These are phyloP conservation scores for Nibea albiflora DNA, from an alignment of 2,113 vertebrate genomes.

Conservation along the genomic window DNA sequence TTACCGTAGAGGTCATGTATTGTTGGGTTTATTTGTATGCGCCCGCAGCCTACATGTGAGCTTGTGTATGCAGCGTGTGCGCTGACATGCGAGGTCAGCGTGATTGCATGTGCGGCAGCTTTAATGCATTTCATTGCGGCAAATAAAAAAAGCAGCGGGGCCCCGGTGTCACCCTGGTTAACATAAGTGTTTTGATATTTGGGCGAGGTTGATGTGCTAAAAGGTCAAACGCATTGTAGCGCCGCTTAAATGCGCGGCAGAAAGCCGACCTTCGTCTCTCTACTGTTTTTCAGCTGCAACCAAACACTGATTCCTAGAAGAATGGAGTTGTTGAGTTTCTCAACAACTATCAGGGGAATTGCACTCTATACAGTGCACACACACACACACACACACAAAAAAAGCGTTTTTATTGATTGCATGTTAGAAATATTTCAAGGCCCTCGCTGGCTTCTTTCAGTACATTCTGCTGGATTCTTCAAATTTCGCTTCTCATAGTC, in stretches of 20 bases:
- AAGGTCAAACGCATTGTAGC: slow-evolving; percentile 62
- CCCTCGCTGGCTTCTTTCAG: neutral
- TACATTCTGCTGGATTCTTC: neutral
- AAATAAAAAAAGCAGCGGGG: slow-evolving; percentile 37
- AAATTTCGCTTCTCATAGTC: neutral
- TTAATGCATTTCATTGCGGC: slow-evolving; percentile 50
- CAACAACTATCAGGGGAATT: neutral
- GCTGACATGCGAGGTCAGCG: slow-evolving; percentile 16
- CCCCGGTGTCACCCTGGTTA: slow-evolving; percentile 54
- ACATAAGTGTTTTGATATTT: slow-evolving; percentile 63
- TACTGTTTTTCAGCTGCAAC: neutral
- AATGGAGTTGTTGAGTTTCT: slow-evolving; percentile 5
- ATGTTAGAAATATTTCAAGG: slow-evolving; percentile 21
- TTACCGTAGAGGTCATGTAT: neutral
- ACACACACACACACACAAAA: neutral
- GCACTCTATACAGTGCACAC: neutral
- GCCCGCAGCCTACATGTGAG: neutral
- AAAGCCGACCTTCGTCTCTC: slow-evolving; percentile 38
- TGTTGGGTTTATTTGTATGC: neutral
- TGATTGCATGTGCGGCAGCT: slow-evolving; percentile 22
- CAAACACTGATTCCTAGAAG: neutral
- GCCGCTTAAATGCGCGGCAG: slow-evolving; percentile 43
- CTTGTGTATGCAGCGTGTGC: slow-evolving; percentile 7
- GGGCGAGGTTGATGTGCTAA: slow-evolving; percentile 47
- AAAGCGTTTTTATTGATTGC: slow-evolving; percentile 2